Evolutionary conservation across 2,888 invertebrate species (phyloP).

Genomic region (Andrena trimmerana): DNA sequence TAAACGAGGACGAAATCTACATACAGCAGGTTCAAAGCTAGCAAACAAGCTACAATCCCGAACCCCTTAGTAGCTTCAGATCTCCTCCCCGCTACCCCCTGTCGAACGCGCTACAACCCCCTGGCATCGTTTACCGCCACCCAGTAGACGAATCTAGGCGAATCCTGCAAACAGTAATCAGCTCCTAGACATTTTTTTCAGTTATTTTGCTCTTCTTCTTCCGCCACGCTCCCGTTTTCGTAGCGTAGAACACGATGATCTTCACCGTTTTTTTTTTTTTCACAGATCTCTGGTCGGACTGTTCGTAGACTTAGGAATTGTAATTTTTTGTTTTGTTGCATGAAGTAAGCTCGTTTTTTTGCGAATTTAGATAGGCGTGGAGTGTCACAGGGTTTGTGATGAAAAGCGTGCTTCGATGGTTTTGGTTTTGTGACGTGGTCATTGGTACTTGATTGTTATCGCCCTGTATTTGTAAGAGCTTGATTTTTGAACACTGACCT

Average conservation of each 20-base stretch:
- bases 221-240: not conserved
- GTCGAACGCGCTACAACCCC: conserved; percentile 6
- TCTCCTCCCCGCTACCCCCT: conserved; percentile 29
- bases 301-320: not conserved
- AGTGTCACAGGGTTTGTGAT: not conserved
- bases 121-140: not conserved
- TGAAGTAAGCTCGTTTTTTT: not conserved
- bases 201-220: not conserved
- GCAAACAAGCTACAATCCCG: conserved; percentile 46
- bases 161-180: conserved; percentile 19
- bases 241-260: not conserved
- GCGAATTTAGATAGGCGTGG: not conserved
- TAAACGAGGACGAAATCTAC: conserved; percentile 81
- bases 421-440: not conserved
- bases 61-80: conserved; percentile 49
- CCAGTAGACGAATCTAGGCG: conserved; percentile 19
- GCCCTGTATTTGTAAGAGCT: conserved; percentile 11
- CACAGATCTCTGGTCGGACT: not conserved
- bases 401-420: not conserved
- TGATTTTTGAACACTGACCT: conserved; percentile 6
- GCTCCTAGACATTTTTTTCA: not conserved
- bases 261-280: not conserved
- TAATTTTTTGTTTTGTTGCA: conserved; percentile 10
- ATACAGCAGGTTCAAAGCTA: conserved; percentile 77
- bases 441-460: conserved; percentile 23